phyloP scores from a whole-genome alignment of 2,113 vertebrate species.

The Etheostoma cragini region DNA sequence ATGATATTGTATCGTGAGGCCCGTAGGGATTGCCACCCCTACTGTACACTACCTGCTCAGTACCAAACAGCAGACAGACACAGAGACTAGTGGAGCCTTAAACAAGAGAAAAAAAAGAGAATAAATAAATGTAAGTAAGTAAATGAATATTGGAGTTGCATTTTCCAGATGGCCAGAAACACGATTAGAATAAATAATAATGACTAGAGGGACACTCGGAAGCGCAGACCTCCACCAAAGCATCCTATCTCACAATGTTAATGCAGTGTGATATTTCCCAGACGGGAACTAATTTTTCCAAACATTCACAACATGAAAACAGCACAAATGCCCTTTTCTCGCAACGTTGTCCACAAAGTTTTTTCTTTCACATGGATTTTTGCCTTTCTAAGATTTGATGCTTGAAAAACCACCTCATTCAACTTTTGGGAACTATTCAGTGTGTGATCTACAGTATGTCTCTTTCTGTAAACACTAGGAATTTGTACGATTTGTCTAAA shows the following conservation, averaged over 20 bases:
- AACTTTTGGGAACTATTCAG: not conserved
- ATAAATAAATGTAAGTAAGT: not conserved
- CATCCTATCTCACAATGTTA: too few species aligned
- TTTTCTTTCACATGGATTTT: not conserved
- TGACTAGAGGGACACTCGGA: too few species aligned
- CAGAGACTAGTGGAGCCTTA: not conserved
- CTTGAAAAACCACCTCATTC: not conserved
- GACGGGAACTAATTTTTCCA: too few species aligned
- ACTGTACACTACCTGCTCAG: not conserved
- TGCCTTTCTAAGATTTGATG: not conserved
- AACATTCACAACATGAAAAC: too few species aligned
- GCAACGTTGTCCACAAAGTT: not conserved
- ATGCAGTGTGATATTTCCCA: too few species aligned
- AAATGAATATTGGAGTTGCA: not conserved
- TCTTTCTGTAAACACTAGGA: not conserved
- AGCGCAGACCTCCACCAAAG: too few species aligned
- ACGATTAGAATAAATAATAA: too few species aligned
- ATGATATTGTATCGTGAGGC: too few species aligned
- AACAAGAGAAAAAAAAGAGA: too few species aligned
- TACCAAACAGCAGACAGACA: not conserved
- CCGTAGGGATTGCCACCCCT: too few species aligned
- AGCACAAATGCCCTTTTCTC: too few species aligned
- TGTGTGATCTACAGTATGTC: not conserved
- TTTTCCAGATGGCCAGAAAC: too few species aligned
- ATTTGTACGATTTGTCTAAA: conserved; percentile 10